These are phyloP conservation scores for Diplazon laetatorius DNA, from an alignment of 2,888 invertebrate species.

Conservation along the genomic window DNA sequence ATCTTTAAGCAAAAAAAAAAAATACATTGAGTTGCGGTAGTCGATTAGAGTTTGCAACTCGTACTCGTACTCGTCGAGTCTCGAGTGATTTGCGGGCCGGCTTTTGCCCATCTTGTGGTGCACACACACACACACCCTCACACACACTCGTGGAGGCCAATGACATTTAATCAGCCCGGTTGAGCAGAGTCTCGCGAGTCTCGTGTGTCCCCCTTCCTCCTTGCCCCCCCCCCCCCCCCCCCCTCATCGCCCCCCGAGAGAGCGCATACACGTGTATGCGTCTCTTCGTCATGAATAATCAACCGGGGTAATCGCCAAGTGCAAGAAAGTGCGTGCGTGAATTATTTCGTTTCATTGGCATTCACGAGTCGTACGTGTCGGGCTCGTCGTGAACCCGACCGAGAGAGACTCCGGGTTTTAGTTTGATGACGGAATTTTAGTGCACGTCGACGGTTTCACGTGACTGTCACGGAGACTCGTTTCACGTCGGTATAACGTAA, in stretches of 20 bases:
- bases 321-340: constrained; percentile 47
- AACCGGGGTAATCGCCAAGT: constrained; percentile 50
- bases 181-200: background rate
- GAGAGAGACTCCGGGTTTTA: background rate
- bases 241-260: too few species aligned
- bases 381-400: background rate
- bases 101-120: too few species aligned
- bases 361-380: constrained; percentile 50
- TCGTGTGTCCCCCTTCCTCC: too few species aligned
- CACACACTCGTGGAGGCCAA: too few species aligned
- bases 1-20: too few species aligned
- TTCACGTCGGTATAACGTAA: too few species aligned
- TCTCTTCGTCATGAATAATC: constrained; percentile 52
- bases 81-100: too few species aligned
- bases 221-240: too few species aligned
- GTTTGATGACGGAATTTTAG: constrained; percentile 28
- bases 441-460: constrained; percentile 20
- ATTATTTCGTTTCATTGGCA: constrained; percentile 38
- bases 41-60: too few species aligned
- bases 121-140: too few species aligned
- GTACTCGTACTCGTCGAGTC: too few species aligned
- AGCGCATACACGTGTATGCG: constrained; percentile 21
- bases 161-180: background rate
- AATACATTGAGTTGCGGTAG: too few species aligned
- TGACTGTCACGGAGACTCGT: constrained; percentile 22